These are phyloP conservation scores for Dicrostonyx torquatus DNA, from an alignment of 2,797 vertebrate genomes.

Conservation along the genomic window DNA sequence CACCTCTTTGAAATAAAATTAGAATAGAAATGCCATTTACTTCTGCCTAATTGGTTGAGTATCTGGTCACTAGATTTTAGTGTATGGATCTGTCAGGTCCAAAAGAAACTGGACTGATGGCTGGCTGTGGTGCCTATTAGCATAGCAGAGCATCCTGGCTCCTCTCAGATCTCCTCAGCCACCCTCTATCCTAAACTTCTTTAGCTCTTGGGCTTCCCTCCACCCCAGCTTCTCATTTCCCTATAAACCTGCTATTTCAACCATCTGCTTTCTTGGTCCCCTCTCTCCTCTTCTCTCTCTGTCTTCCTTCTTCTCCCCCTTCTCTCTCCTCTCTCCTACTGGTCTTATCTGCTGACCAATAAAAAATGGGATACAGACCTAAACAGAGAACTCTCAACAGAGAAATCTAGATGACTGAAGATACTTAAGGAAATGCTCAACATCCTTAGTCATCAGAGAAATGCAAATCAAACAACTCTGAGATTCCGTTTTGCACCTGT, in stretches of 20 bases:
- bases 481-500: too few relatives aligned
- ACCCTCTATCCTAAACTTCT: background rate
- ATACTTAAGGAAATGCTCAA: too few relatives aligned
- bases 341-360: too few relatives aligned
- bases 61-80: background rate
- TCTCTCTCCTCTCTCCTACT: background rate
- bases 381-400: too few relatives aligned
- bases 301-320: background rate
- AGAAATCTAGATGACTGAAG: too few relatives aligned
- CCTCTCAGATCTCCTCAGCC: background rate
- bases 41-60: conserved; percentile 9
- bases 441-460: too few relatives aligned
- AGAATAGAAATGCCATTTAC: conserved; percentile 54
- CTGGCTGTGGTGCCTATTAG: background rate
- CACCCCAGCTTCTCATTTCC: background rate
- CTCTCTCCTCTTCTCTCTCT: background rate
- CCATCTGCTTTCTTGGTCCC: background rate
- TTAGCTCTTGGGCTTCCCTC: background rate
- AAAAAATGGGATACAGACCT: too few relatives aligned
- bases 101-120: background rate
- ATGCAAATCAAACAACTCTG: too few relatives aligned
- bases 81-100: background rate
- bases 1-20: conserved; percentile 29
- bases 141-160: background rate
- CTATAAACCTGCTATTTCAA: background rate